A percentile compares a stretch with the other conserved stretches of the same genome.
Evolutionary conservation across 2,797 vertebrate species (phyloP).

Genomic region (Sebastes melanostomus): DNA sequence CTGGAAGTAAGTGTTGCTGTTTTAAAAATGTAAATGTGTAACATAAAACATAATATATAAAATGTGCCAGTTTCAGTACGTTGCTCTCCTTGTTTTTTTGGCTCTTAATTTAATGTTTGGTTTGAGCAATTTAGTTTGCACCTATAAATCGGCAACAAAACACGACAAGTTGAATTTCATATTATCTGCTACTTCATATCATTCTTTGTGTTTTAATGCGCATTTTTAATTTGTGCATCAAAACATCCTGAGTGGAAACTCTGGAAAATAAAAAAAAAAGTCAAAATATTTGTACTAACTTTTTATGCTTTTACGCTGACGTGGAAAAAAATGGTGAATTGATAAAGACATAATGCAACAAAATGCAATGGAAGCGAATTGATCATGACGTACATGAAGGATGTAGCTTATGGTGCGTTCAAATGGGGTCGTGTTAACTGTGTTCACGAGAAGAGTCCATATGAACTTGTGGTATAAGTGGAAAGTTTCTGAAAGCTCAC

Average conservation of each 20-base stretch:
- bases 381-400: no score
- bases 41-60: background rate
- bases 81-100: background rate
- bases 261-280: background rate
- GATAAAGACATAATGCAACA: background rate
- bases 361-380: background rate
- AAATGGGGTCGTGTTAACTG: no score
- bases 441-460: no score
- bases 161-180: background rate
- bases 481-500: no score
- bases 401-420: no score
- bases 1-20: background rate
- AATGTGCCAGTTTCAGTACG: background rate
- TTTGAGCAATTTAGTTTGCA: background rate
- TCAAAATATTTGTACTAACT: background rate
- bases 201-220: background rate
- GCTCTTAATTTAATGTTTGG: background rate
- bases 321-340: background rate
- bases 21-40: background rate
- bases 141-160: background rate
- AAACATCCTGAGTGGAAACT: background rate
- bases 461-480: no score
- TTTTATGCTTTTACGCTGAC: background rate
- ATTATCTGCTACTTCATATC: background rate
- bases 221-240: background rate